phyloP scores from a whole-genome alignment of 53 echinoderm and acorn worm genomes.

The Henricia sp. region DNA sequence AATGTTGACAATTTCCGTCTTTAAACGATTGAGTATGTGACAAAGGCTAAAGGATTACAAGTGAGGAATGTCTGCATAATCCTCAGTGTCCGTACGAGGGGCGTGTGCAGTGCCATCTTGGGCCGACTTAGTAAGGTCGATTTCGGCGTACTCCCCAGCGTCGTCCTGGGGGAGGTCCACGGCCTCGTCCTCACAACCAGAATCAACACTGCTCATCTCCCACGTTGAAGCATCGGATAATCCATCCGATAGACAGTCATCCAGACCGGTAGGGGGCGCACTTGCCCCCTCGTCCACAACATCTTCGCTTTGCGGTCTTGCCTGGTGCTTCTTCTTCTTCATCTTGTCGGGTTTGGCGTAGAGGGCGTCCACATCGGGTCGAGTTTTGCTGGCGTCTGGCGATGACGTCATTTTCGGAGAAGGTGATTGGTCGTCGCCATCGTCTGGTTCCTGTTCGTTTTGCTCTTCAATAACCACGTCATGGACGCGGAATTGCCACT shows the following conservation, averaged over 20 bases:
- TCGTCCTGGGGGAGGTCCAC: slow-evolving; percentile 9
- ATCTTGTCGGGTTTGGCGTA: slow-evolving; percentile 33
- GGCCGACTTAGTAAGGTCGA: slow-evolving; percentile 3
- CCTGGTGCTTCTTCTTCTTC: slow-evolving; percentile 13
- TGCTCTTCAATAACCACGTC: slow-evolving; percentile 58
- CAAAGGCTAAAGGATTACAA: not conserved
- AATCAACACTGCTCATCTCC: slow-evolving; percentile 58
- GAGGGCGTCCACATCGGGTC: not conserved
- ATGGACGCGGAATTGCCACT: slow-evolving; percentile 77
- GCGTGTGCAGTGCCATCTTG: not conserved
- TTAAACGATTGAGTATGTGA: not conserved
- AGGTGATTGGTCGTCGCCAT: not conserved
- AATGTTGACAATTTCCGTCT: not conserved
- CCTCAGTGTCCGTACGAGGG: slow-evolving; percentile 9
- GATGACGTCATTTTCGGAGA: not conserved
- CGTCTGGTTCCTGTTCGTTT: not conserved
- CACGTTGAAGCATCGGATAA: slow-evolving; percentile 41
- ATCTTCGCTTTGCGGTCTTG: not conserved
- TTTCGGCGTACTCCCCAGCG: slow-evolving; percentile 31
- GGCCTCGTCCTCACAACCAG: slow-evolving; percentile 27
- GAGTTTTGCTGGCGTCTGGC: not conserved
- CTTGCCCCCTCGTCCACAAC: not conserved
- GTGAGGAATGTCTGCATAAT: slow-evolving; percentile 8
- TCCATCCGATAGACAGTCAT: slow-evolving; percentile 15
- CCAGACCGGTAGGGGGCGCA: slow-evolving; percentile 23